Evolutionary conservation across 2,888 invertebrate genomes (phyloP), one percentile per base, ranked within the genome.

Genomic region (Agrochola circellaris): DNA sequence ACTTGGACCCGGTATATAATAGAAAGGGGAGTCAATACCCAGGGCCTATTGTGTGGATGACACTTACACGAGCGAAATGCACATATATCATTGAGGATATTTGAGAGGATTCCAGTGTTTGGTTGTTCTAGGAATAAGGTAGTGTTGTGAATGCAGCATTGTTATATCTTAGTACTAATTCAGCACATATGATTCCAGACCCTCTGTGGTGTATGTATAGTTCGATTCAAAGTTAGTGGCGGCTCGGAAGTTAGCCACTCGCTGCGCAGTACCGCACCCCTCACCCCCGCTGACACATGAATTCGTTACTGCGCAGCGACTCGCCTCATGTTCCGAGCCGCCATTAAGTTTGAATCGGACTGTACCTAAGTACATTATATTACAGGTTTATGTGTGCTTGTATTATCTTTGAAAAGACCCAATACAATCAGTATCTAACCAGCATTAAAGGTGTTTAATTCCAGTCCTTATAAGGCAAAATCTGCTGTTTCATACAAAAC

Each of bases 1-100:
- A 58, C 17, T 26, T 45, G 30, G n/a, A 38, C 17, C 68, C 51
- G 51, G 61, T 79, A 38, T 56, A n/a, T n/a, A n/a, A 60, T 83
- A 73, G 51, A n/a, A 17, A 34, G n/a, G 17, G 71, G 64, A 83
- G 83, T 77, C 58, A 68, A 75, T 64, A 62, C 30, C 60, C 68
- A 56, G 23, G 5, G 64, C 15, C 68, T 68, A 78, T 83, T 81
- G 83, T 83, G 64, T 34, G 23, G 38, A 13, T 78, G 83, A 78
- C 81, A 77, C 20, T 20, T 15, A 67, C 48, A 68, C 42, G 67
- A 64, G 60, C 58, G 51, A 81, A 71, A 51, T 54, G 66, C 70
- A 62, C 65, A 83, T 81, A 54, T 60, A 61, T 72, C 48, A 69
- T 61, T 15, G 15, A 23, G n/a, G 30, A 13, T 73, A 4, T 66